These are phyloP conservation scores for Chaetodon trifascialis DNA, from an alignment of 2,113 vertebrate species.

Conservation along the genomic window DNA sequence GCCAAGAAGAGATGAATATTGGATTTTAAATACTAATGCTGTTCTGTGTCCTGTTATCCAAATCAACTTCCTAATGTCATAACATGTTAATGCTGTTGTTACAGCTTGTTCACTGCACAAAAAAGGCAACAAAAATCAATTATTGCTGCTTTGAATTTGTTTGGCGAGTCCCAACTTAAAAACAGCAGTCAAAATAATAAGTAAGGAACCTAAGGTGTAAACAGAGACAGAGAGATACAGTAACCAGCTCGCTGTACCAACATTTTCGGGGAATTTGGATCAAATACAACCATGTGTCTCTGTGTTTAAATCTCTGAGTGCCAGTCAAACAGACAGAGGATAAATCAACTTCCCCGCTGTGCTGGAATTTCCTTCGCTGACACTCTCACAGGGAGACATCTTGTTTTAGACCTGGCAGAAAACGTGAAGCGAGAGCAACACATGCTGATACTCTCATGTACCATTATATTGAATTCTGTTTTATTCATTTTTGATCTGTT, in stretches of 20 bases:
- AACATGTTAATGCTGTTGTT: neutral
- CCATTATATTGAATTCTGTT: constrained; percentile 38
- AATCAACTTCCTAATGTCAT: neutral
- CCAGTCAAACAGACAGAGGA: constrained; percentile 50
- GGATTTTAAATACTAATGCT: neutral
- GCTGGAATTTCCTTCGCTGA: constrained; percentile 31
- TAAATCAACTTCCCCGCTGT: constrained; percentile 32
- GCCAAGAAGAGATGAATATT: neutral
- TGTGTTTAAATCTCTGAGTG: constrained; percentile 34
- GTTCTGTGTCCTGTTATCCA: too few species aligned
- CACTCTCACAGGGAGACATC: constrained; percentile 31
- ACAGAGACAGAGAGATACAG: constrained; percentile 5
- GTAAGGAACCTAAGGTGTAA: neutral
- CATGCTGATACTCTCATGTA: constrained; percentile 44
- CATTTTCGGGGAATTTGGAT: neutral
- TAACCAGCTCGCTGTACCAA: constrained; percentile 12
- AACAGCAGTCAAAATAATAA: neutral
- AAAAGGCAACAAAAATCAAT: neutral
- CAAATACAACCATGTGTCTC: neutral
- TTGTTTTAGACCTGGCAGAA: constrained; percentile 31
- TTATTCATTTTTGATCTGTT: constrained; percentile 52
- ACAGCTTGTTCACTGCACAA: neutral
- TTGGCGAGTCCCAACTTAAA: neutral
- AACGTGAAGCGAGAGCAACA: constrained; percentile 12
- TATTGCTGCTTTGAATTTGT: neutral